Percentiles rank a stretch among this genome's conserved stretches.
Conservation (phyloP, 2,888 invertebrate genomes). For the Byasa hedistus region DNA sequence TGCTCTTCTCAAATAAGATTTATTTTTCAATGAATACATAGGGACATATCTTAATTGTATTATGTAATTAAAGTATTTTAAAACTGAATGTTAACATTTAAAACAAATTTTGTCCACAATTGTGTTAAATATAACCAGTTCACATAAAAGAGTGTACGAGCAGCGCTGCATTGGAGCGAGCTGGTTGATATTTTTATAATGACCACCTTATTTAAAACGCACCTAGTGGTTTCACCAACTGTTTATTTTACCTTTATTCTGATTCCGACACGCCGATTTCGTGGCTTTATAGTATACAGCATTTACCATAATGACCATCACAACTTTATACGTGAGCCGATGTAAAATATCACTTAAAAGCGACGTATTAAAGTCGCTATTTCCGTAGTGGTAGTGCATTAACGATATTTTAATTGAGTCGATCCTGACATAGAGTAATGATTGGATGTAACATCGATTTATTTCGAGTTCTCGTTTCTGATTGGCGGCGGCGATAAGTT, state of each 20-base stretch:
- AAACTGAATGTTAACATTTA: too few relatives aligned
- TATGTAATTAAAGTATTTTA: too few relatives aligned
- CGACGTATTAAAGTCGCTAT: conserved; percentile 53
- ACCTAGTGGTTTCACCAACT: conserved; percentile 60
- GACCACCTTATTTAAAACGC: conserved; percentile 53
- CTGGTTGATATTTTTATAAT: conserved; percentile 62
- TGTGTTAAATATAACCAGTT: conserved; percentile 21
- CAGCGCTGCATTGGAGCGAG: conserved; percentile 22
- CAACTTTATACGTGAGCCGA: conserved; percentile 53
- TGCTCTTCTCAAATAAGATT: too few relatives aligned
- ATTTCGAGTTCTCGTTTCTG: conserved; percentile 78
- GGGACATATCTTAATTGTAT: too few relatives aligned
- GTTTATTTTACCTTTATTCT: conserved; percentile 78
- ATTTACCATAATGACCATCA: conserved; percentile 77
- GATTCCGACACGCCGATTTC: conserved; percentile 77
- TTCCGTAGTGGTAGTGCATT: conserved; percentile 58
- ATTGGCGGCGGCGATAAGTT: conserved; percentile 78
- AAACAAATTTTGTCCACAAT: neutral
- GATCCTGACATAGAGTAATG: conserved; percentile 79
- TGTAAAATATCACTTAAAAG: conserved; percentile 50
- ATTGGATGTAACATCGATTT: conserved; percentile 80
- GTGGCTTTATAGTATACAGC: conserved; percentile 76
- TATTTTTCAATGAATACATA: too few relatives aligned
- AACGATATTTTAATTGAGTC: conserved; percentile 81
- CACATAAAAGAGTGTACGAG: conserved; percentile 28